These are phyloP conservation scores for Mesaphorura yosii DNA, from an alignment of 1,140 invertebrate genomes.

Conservation along the genomic window DNA sequence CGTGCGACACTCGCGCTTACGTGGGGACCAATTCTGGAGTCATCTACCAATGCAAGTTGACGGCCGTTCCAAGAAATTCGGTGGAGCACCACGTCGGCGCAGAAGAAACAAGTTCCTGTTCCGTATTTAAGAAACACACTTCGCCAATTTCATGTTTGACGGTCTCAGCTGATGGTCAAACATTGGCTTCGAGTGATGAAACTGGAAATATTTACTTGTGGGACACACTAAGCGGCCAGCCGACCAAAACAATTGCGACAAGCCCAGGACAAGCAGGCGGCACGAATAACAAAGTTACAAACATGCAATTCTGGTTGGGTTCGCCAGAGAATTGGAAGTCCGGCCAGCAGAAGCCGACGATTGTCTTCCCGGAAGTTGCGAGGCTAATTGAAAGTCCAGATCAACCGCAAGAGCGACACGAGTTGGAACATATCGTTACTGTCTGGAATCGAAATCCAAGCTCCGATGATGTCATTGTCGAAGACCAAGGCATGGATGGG, in stretches of 20 bases:
- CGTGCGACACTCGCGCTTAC: conserved; percentile 55
- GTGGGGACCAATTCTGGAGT: conserved; percentile 57
- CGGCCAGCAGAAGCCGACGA: conserved; percentile 21
- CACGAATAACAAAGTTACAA: conserved; percentile 12
- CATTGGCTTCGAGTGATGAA: conserved; percentile 20
- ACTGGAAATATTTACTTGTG: conserved; percentile 20
- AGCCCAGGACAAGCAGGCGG: too few relatives aligned
- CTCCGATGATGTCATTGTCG: not conserved
- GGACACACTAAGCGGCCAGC: conserved; percentile 23
- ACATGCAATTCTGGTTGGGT: conserved; percentile 26
- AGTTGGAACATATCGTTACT: conserved; percentile 11
- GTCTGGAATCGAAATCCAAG: conserved; percentile 18
- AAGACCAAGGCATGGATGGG: not conserved
- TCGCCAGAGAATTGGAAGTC: too few relatives aligned
- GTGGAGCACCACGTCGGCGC: conserved; percentile 50
- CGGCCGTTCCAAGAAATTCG: conserved; percentile 50
- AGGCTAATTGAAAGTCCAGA: conserved; percentile 27
- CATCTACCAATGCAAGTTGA: conserved; percentile 55
- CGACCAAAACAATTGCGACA: conserved; percentile 18
- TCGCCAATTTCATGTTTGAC: conserved; percentile 15
- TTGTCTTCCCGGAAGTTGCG: conserved; percentile 26
- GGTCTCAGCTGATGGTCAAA: conserved; percentile 22
- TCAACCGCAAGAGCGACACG: conserved; percentile 14
- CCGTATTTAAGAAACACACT: conserved; percentile 25
- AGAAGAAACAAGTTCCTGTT: conserved; percentile 33